Conservation (phyloP, 2,113 vertebrate genomes). For the Otocyon megalotis region DNA sequence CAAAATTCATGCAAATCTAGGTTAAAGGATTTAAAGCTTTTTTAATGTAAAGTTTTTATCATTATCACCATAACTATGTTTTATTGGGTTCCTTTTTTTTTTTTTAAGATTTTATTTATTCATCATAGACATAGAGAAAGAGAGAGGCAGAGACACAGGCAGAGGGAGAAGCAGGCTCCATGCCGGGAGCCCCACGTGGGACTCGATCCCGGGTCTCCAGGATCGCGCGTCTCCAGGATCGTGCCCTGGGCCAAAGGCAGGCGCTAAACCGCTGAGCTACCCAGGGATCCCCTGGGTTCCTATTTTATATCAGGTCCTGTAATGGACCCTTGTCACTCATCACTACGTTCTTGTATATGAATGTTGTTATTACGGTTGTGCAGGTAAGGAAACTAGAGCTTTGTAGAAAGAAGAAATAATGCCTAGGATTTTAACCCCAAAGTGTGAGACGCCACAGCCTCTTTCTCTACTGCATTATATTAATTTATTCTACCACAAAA, state of each 20-base stretch:
- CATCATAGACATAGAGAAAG: too few species aligned
- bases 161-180: too few species aligned
- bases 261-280: too few species aligned
- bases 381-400: slow-evolving; percentile 13
- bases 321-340: neutral
- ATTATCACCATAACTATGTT: neutral
- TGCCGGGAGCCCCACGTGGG: too few species aligned
- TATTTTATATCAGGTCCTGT: slow-evolving; percentile 11
- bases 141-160: too few species aligned
- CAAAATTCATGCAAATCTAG: slow-evolving; percentile 55
- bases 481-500: slow-evolving; percentile 19
- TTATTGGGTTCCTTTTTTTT: slow-evolving; percentile 30
- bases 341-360: neutral
- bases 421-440: neutral
- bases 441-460: neutral
- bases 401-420: neutral
- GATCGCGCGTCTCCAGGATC: too few species aligned
- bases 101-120: too few species aligned
- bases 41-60: slow-evolving; percentile 39
- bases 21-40: slow-evolving; percentile 14
- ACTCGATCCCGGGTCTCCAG: too few species aligned
- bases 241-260: too few species aligned
- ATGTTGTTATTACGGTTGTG: neutral
- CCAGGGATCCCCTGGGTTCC: neutral
- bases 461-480: neutral